These are phyloP conservation scores for Sapayoa aenigma DNA, from an alignment of 2,113 vertebrate genomes.

Conservation along the genomic window DNA sequence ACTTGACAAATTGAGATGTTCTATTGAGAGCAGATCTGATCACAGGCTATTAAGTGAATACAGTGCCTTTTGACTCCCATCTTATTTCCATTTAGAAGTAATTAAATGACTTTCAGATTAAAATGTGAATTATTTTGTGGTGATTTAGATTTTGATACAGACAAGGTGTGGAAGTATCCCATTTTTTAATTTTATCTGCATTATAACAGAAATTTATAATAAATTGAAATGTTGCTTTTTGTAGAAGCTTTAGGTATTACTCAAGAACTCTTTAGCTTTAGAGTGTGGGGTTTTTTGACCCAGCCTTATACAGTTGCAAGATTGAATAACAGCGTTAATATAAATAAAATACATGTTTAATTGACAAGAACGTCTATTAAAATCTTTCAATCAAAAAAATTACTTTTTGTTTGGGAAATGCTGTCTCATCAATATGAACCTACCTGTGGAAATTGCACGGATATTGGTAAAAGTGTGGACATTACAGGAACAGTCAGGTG, in stretches of 20 bases:
- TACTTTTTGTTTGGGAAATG: not conserved
- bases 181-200: not conserved
- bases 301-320: not conserved
- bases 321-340: not conserved
- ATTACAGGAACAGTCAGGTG: not conserved
- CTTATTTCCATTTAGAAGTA: not conserved
- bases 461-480: not conserved
- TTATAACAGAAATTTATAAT: not conserved
- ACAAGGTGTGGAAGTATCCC: not conserved
- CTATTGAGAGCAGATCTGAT: not conserved
- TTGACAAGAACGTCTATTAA: not conserved
- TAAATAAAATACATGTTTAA: not conserved
- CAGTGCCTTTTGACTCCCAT: not conserved
- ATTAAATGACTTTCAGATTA: not conserved
- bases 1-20: not conserved
- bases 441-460: not conserved
- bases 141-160: not conserved
- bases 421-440: not conserved
- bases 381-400: not conserved
- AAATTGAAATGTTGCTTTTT: not conserved
- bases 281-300: not conserved
- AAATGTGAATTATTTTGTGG: not conserved
- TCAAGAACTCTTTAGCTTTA: not conserved
- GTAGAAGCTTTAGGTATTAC: not conserved
- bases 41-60: not conserved